Percentiles rank a stretch among this genome's conserved stretches.
Evolutionary conservation across 2,113 vertebrate genomes (phyloP).

Genomic region (Zosterops pallidus): DNA sequence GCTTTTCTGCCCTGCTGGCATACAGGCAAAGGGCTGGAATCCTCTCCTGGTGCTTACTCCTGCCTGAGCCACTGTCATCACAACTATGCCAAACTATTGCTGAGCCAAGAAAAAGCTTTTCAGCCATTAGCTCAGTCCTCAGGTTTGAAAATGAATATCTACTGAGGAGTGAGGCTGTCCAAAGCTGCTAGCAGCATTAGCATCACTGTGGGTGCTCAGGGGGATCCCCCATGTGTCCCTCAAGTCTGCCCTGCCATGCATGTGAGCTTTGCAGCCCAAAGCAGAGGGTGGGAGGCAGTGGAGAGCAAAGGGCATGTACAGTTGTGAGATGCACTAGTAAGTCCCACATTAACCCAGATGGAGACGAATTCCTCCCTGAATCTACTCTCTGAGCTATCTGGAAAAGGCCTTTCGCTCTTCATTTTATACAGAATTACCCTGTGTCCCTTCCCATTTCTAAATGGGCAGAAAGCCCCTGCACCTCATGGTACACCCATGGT

Average conservation of each 20-base stretch:
- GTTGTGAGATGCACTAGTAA: not conserved
- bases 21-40: not conserved
- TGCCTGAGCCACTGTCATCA: not conserved
- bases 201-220: accelerated
- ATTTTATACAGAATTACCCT: not conserved
- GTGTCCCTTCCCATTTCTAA: not conserved
- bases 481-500: accelerated
- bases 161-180: not conserved
- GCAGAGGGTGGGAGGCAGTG: not conserved
- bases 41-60: not conserved
- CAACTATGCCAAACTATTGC: not conserved
- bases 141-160: not conserved
- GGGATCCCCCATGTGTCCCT: accelerated
- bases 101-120: not conserved
- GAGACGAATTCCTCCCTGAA: accelerated
- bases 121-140: not conserved
- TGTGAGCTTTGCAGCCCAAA: not conserved
- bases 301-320: accelerated
- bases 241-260: accelerated
- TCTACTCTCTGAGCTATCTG: not conserved
- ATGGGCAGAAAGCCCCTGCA: not conserved
- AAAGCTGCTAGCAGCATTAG: not conserved
- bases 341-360: not conserved
- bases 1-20: not conserved
- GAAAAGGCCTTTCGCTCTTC: not conserved